A percentile compares a stretch with the other conserved stretches of the same genome.
Conservation (phyloP, 2,888 invertebrate species). For the Tanaodytes sp. region DNA sequence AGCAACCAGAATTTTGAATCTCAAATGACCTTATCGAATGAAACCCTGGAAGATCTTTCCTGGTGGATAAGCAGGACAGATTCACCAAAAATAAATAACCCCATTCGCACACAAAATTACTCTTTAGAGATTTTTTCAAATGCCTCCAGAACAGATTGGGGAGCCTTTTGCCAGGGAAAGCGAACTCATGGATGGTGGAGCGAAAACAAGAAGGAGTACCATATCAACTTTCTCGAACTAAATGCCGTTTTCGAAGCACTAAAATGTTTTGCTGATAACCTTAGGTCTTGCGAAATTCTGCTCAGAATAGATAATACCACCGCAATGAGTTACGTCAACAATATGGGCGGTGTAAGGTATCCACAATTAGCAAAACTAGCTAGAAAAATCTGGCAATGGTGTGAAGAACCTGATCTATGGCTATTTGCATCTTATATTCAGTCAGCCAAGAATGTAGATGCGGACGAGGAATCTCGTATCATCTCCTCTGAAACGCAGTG, state of each 20-base stretch:
- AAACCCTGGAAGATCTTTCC: background rate
- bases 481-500: conserved; percentile 4
- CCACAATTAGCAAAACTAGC: background rate
- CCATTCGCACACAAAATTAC: conserved; percentile 1
- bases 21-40: background rate
- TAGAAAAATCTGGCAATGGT: conserved; percentile 30
- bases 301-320: conserved; percentile 31
- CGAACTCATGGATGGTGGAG: conserved; percentile 2
- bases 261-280: conserved; percentile 39
- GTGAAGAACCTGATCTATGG: conserved; percentile 14
- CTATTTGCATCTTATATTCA: conserved; percentile 27
- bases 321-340: conserved; percentile 26
- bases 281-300: background rate
- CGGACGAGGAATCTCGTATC: background rate
- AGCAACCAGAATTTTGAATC: background rate
- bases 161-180: background rate
- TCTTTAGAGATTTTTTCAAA: conserved; percentile 26
- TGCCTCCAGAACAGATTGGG: background rate
- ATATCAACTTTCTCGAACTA: conserved; percentile 47
- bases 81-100: background rate
- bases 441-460: conserved; percentile 13
- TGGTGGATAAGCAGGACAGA: conserved; percentile 8
- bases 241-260: background rate
- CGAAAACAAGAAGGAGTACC: conserved; percentile 15
- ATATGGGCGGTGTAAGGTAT: conserved; percentile 22